Evolutionary conservation across 2,113 vertebrate genomes (phyloP).

Genomic region (Aleadryas rufinucha): DNA sequence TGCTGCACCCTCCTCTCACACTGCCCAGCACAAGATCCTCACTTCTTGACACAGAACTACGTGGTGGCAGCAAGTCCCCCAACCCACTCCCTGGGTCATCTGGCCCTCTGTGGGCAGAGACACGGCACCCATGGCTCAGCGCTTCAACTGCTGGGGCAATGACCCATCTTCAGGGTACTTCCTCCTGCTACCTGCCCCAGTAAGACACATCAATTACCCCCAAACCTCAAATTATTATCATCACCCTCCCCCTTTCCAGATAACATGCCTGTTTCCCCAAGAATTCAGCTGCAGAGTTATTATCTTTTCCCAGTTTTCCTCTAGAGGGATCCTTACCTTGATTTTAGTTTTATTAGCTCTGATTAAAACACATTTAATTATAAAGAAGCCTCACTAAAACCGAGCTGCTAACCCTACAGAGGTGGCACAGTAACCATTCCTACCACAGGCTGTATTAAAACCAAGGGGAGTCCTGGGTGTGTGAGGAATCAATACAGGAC

Average conservation of each 20-base stretch:
- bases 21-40: neutral
- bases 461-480: neutral
- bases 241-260: neutral
- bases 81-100: fast-evolving
- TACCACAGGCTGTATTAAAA: neutral
- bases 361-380: slow-evolving; percentile 30
- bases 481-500: neutral
- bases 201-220: neutral
- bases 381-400: slow-evolving; percentile 34
- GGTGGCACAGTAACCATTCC: neutral
- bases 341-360: slow-evolving; percentile 54
- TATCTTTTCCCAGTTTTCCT: slow-evolving; percentile 60
- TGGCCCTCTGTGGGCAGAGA: neutral
- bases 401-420: neutral
- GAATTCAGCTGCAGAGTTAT: slow-evolving; percentile 13
- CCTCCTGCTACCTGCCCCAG: neutral
- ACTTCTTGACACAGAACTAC: neutral
- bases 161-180: neutral
- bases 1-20: neutral
- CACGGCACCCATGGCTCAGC: fast-evolving
- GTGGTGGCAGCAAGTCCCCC: neutral
- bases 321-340: slow-evolving; percentile 60
- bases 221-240: neutral
- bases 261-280: neutral
- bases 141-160: neutral